phyloP scores from a whole-genome alignment of 2,888 invertebrate genomes.

The Acanthosepion lycidas region DNA sequence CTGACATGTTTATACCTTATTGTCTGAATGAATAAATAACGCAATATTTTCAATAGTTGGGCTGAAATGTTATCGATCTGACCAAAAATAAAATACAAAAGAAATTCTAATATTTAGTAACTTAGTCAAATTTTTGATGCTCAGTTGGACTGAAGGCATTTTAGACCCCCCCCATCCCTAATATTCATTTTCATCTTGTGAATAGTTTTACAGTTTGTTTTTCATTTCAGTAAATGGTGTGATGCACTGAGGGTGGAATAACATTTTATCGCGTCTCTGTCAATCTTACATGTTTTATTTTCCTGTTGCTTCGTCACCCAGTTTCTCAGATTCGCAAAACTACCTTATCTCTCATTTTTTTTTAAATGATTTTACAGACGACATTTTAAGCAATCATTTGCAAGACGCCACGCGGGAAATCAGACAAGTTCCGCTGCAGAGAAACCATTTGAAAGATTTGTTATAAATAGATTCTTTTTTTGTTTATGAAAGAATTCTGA shows the following conservation, averaged over 20 bases:
- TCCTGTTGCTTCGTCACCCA: not conserved
- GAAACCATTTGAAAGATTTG: not conserved
- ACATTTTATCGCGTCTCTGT: not conserved
- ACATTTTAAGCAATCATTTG: not conserved
- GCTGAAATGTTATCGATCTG: too few relatives aligned
- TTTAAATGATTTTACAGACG: not conserved
- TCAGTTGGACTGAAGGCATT: too few relatives aligned
- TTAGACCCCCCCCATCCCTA: too few relatives aligned
- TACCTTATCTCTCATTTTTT: not conserved
- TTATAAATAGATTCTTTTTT: not conserved
- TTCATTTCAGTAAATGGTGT: not conserved
- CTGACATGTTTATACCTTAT: too few relatives aligned
- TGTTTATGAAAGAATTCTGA: too few relatives aligned
- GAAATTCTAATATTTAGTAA: too few relatives aligned
- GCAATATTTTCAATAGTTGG: too few relatives aligned
- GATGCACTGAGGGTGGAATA: not conserved
- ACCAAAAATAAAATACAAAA: too few relatives aligned
- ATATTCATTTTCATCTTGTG: not conserved
- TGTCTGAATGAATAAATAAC: too few relatives aligned
- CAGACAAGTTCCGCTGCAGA: conserved; percentile 17
- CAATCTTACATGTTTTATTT: not conserved
- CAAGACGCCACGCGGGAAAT: conserved; percentile 6
- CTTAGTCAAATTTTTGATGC: too few relatives aligned
- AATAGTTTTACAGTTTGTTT: not conserved
- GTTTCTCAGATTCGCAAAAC: not conserved